Conservation (phyloP, 2,797 vertebrate species). For the Falco berigora region DNA sequence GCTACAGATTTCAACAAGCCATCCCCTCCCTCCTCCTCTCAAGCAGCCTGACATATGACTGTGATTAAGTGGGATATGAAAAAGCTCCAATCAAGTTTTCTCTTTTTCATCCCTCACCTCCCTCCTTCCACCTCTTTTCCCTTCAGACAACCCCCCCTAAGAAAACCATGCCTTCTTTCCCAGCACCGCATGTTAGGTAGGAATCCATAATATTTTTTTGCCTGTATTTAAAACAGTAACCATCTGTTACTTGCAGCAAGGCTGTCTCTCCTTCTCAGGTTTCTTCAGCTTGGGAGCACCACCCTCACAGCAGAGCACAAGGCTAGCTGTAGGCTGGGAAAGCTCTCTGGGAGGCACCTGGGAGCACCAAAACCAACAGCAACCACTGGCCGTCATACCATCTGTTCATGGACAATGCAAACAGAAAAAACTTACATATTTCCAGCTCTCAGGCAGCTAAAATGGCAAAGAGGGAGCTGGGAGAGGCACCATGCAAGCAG, state of each 20-base stretch:
- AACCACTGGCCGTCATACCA: not conserved
- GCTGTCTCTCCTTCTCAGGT: slow-evolving; percentile 63
- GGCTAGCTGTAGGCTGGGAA: slow-evolving; percentile 21
- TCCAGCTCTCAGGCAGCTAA: not conserved
- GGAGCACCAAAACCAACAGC: not conserved
- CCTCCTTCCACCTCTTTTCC: slow-evolving; percentile 17
- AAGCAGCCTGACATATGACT: slow-evolving; percentile 67
- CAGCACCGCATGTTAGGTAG: slow-evolving; percentile 11
- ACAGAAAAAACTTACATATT: not conserved
- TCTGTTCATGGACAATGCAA: not conserved
- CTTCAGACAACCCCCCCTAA: not conserved
- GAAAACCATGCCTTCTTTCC: not conserved
- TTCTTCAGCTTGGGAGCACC: slow-evolving; percentile 43
- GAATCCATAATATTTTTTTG: not conserved
- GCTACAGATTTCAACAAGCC: slow-evolving; percentile 69
- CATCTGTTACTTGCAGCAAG: slow-evolving; percentile 72
- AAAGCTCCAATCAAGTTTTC: slow-evolving; percentile 63
- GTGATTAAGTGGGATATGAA: slow-evolving; percentile 65
- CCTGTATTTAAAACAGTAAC: slow-evolving; percentile 72
- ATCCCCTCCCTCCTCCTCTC: slow-evolving; percentile 37
- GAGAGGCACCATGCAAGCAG: not conserved
- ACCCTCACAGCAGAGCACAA: not conserved
- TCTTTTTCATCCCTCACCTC: slow-evolving; percentile 55
- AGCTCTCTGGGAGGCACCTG: not conserved
- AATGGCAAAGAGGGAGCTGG: not conserved